Evolutionary conservation across 2,797 vertebrate genomes (phyloP).

Genomic region (Varecia variegata): DNA sequence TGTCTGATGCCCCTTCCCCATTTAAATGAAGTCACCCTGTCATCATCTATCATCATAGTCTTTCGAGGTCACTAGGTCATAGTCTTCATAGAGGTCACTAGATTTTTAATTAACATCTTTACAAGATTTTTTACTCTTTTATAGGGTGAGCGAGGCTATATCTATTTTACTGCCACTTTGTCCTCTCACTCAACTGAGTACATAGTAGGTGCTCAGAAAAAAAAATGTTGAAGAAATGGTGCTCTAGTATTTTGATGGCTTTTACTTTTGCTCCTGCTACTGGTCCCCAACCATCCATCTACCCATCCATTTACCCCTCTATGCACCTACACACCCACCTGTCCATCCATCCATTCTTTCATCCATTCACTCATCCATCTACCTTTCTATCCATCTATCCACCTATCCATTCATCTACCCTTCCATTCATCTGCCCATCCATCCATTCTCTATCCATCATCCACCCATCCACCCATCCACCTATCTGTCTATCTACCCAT

Average conservation of each 20-base stretch:
- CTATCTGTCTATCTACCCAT: not conserved
- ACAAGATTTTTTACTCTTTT: not conserved
- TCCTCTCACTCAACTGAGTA: not conserved
- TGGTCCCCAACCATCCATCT: not conserved
- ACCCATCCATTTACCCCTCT: no score
- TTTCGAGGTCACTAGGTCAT: not conserved
- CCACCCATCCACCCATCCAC: no score
- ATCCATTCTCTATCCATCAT: no score
- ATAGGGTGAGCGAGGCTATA: not conserved
- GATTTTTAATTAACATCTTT: not conserved
- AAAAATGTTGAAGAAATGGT: not conserved
- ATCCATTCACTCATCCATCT: not conserved
- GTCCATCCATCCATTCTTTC: not conserved
- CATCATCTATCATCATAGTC: not conserved
- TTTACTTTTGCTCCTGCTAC: not conserved
- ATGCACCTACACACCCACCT: not conserved
- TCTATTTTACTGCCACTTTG: not conserved
- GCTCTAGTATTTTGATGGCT: not conserved
- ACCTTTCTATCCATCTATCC: not conserved
- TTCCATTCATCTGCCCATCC: not conserved
- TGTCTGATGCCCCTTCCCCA: not conserved
- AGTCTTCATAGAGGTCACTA: not conserved
- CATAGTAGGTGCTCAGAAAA: not conserved
- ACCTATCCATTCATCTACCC: not conserved
- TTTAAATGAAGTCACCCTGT: not conserved